Conservation (phyloP, 2,888 invertebrate genomes). For the Pterostichus niger region DNA sequence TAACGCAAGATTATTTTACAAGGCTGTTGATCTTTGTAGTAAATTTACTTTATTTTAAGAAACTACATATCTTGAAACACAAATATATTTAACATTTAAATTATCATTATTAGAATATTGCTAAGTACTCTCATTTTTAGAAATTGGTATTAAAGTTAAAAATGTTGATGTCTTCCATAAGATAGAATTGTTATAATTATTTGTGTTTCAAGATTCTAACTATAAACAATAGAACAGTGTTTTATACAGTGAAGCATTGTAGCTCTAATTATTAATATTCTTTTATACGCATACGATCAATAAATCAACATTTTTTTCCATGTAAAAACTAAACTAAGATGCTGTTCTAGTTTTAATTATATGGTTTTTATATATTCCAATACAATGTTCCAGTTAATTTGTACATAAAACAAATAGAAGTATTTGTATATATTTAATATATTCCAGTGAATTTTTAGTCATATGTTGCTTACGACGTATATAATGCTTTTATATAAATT, state of each 20-base stretch:
- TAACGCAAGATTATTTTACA: constrained; percentile 64
- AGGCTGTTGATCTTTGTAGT: constrained; percentile 63
- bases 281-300: constrained; percentile 9
- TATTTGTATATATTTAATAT: constrained; percentile 59
- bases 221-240: constrained; percentile 15
- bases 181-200: neutral
- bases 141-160: neutral
- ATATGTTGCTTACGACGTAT: constrained; percentile 52
- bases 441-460: constrained; percentile 45
- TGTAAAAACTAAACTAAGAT: constrained; percentile 25
- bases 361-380: constrained; percentile 23
- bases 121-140: constrained; percentile 11
- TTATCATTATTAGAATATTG: neutral
- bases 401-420: constrained; percentile 48
- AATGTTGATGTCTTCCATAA: constrained; percentile 2
- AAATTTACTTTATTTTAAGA: constrained; percentile 23
- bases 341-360: constrained; percentile 30
- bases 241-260: constrained; percentile 1
- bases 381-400: constrained; percentile 48
- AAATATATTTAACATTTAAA: constrained; percentile 1
- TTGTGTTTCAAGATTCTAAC: constrained; percentile 25
- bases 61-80: neutral
- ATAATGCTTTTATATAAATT: constrained; percentile 36
- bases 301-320: constrained; percentile 31
- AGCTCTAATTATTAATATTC: neutral